Evolutionary conservation across 2,113 vertebrate species (phyloP).

Genomic region (Colius striatus): DNA sequence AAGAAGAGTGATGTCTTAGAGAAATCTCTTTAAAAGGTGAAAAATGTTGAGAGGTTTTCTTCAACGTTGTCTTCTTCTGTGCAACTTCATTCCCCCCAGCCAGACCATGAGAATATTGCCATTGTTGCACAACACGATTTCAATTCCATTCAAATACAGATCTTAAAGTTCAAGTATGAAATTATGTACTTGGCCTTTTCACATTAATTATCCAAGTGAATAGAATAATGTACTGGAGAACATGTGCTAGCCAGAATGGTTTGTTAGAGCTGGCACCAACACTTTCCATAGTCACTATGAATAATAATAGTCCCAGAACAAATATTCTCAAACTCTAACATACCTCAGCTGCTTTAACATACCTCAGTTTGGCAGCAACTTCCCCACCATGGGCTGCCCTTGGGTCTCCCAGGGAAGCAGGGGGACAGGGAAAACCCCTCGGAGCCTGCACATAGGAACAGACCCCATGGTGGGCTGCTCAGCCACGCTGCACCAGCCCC

Average conservation of each 20-base stretch:
- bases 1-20: not conserved
- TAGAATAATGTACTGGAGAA: not conserved
- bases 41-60: not conserved
- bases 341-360: not conserved
- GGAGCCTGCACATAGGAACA: not conserved
- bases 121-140: not conserved
- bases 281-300: not conserved
- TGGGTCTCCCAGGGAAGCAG: not conserved
- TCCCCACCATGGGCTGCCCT: not conserved
- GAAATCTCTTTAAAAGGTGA: not conserved
- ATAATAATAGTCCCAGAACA: not conserved
- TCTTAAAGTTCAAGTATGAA: slow-evolving; percentile 5
- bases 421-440: not conserved
- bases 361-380: not conserved
- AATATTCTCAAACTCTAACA: not conserved
- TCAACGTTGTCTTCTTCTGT: not conserved
- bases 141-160: not conserved
- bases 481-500: not conserved
- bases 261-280: slow-evolving; percentile 44
- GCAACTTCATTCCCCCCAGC: not conserved
- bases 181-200: slow-evolving; percentile 24
- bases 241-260: not conserved
- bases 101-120: not conserved
- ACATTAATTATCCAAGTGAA: slow-evolving; percentile 37
- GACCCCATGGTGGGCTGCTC: not conserved